Base-by-base conservation (phyloP, 2,888 invertebrate species). In the Eretmocerus hayati region DNA sequence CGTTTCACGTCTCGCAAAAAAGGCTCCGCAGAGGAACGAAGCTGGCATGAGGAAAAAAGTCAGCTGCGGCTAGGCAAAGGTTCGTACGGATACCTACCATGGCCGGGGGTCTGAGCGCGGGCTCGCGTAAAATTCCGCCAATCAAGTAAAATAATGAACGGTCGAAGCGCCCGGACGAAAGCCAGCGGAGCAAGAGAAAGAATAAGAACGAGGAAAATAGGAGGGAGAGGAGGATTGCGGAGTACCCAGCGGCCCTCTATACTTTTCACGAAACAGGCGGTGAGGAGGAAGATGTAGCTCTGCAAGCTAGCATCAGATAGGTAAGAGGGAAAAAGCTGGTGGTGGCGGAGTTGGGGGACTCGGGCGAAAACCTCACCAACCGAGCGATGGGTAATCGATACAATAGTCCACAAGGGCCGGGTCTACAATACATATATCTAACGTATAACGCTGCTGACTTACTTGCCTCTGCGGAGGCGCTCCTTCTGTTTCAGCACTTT, bases 341-440 rank as follows among this genome's bases (percentile, higher is more conserved):
- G 61, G 40, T 48, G 56, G 36, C 32, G 48, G 52, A 52, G 35
- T 33, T 21, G 36, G 33, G 41, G 55, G 16, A 15, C 6, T 30
- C 19, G 46, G 22, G 38, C 22, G 40, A 4, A 19, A 63, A 64
- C 64, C 64, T 64, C 59, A 61, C 61, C 62, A n/a, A n/a, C n/a
- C 63, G 61, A 62, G 62, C 64, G 64, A 68, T 69, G 64, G 62
- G 59, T 66, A 69, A 69, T 70, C 69, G 66, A 70, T 68, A 66
- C 64, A 68, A 68, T 65, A 69, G 68, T 66, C 67, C 64, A 67
- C 67, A 68, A 69, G 67, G 69, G 69, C 62, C 66, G 65, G 69
- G 67, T n/a, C n/a, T n/a, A n/a, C n/a, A n/a, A n/a, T n/a, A n/a
- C n/a, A n/a, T n/a, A n/a, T n/a, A n/a, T n/a, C n/a, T n/a, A n/a